Conservation (phyloP, 2,888 invertebrate species). For the Amiota communis region DNA sequence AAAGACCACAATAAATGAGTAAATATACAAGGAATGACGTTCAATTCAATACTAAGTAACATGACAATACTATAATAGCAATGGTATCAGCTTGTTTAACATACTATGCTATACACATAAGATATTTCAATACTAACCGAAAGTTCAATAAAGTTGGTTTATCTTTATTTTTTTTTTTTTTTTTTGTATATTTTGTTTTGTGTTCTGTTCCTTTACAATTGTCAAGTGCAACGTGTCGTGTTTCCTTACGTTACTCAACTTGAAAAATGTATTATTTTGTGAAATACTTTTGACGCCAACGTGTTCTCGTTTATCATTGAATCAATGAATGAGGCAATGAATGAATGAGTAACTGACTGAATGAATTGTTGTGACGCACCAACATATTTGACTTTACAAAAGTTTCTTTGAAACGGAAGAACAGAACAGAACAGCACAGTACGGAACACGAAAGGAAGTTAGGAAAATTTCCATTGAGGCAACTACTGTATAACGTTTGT, state of each 20-base stretch:
- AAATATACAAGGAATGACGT: not conserved
- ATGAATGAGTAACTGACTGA: no score
- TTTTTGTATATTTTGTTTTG: not conserved
- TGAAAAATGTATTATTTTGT: conserved; percentile 14
- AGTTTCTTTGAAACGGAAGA: conserved; percentile 21
- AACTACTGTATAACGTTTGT: no score
- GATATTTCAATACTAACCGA: no score
- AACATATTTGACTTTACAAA: conserved; percentile 41
- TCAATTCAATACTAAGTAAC: conserved; percentile 16
- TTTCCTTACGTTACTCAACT: conserved; percentile 13
- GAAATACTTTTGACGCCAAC: not conserved
- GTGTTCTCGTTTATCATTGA: no score
- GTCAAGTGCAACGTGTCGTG: conserved; percentile 46
- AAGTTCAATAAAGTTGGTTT: conserved; percentile 1
- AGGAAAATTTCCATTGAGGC: no score
- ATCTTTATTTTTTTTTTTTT: conserved; percentile 37
- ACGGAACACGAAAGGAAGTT: conserved; percentile 11
- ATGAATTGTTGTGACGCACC: no score
- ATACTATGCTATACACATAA: no score
- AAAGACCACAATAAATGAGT: conserved; percentile 1
- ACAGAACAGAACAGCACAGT: no score
- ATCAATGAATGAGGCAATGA: no score
- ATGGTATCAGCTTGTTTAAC: no score
- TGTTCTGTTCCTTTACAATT: conserved; percentile 42
- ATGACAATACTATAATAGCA: not conserved